Conservation (phyloP, 2,113 vertebrate genomes). For the Bubalus kerabau region DNA sequence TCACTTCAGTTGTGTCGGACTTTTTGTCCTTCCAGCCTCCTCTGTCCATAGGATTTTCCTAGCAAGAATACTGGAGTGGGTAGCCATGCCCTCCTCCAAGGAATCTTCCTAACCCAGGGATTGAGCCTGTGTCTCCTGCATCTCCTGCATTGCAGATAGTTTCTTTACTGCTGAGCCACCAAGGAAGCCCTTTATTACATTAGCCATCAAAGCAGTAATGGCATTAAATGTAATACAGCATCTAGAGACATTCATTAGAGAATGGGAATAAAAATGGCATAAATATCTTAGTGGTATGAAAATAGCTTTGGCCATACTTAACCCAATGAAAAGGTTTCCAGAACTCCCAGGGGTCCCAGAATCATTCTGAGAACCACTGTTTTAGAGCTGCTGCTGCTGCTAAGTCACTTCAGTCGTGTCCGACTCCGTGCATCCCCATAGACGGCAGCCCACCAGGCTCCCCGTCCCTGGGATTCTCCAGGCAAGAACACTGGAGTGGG, state of each 20-base stretch:
- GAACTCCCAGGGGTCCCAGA: background rate
- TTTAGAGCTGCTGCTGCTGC: background rate
- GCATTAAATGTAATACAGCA: background rate
- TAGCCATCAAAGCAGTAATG: background rate
- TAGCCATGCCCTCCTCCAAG: background rate
- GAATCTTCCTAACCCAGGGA: background rate
- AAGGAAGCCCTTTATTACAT: background rate
- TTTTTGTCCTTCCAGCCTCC: background rate
- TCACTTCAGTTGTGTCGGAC: background rate
- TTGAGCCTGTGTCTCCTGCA: background rate
- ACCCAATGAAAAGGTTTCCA: background rate
- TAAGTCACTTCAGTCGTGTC: too few relatives aligned
- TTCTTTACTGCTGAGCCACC: background rate
- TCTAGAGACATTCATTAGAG: background rate
- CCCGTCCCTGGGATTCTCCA: too few relatives aligned
- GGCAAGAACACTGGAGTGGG: too few relatives aligned
- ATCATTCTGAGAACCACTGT: background rate
- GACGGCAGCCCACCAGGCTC: too few relatives aligned
- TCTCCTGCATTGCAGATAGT: background rate
- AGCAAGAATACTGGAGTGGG: background rate
- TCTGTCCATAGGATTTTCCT: background rate
- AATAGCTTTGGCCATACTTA: background rate
- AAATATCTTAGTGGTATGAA: background rate
- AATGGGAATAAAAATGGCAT: background rate
- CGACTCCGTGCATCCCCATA: too few relatives aligned